Percentiles rank a stretch among this genome's conserved stretches.
Evolutionary conservation across 2,888 invertebrate species (phyloP).

Genomic region (Rhaphigaster nebulosa): DNA sequence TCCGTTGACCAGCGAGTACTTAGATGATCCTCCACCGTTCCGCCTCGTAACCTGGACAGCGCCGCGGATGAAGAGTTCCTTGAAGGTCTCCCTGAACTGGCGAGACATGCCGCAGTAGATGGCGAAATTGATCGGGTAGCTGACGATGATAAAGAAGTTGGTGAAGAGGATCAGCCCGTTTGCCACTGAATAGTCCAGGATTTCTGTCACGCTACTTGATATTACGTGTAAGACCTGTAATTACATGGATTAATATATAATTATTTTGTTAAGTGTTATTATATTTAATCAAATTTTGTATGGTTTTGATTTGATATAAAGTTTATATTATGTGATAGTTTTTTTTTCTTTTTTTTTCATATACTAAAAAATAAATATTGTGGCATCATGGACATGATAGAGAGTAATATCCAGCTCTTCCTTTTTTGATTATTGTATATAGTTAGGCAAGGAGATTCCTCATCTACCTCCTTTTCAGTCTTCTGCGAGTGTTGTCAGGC

Average conservation of each 20-base stretch:
- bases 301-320: no score
- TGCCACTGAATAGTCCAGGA: constrained; percentile 83
- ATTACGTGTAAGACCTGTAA: constrained; percentile 80
- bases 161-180: constrained; percentile 85
- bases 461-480: no score
- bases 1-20: constrained; percentile 86
- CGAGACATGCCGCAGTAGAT: constrained; percentile 97
- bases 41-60: constrained; percentile 74
- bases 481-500: no score
- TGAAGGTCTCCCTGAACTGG: constrained; percentile 94
- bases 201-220: constrained; percentile 79
- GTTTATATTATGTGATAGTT: no score
- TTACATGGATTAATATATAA: background rate
- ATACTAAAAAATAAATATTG: no score
- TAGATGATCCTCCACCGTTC: constrained; percentile 79
- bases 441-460: no score
- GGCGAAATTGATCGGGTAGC: constrained; percentile 94
- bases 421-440: no score
- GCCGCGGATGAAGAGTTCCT: constrained; percentile 80
- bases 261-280: no score
- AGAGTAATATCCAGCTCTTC: no score
- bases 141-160: constrained; percentile 91
- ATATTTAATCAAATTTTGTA: no score
- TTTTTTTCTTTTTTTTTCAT: no score
- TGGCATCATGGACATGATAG: no score